Conservation (phyloP, 2,113 vertebrate species). For the Atractosteus spatula region DNA sequence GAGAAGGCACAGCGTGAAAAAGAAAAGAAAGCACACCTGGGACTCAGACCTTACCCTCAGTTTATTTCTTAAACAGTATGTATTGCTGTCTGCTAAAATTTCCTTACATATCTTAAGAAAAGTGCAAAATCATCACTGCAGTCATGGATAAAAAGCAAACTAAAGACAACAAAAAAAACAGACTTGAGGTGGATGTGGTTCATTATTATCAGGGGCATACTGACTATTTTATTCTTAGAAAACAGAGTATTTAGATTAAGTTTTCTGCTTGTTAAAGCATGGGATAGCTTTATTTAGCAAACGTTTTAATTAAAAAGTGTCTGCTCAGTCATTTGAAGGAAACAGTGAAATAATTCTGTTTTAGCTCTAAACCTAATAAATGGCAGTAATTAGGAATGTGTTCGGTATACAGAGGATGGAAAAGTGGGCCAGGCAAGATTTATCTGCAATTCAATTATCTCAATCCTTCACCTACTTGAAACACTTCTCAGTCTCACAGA, state of each 20-base stretch:
- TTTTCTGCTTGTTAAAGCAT: constrained; percentile 13
- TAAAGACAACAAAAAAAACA: too few species aligned
- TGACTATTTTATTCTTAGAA: constrained; percentile 8
- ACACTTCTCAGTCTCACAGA: not conserved
- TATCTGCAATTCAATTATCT: not conserved
- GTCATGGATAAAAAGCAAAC: too few species aligned
- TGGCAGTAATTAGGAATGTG: constrained; percentile 59
- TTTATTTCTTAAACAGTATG: too few species aligned
- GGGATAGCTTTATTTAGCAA: constrained; percentile 36
- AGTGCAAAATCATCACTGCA: too few species aligned
- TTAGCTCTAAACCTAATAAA: constrained; percentile 63
- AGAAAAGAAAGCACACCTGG: too few species aligned
- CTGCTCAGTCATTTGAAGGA: constrained; percentile 26
- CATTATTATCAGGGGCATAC: constrained; percentile 8
- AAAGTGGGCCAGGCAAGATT: constrained; percentile 46
- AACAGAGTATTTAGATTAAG: constrained; percentile 4
- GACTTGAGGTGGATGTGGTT: not conserved
- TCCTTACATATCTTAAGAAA: too few species aligned
- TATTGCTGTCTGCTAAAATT: too few species aligned
- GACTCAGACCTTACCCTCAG: too few species aligned
- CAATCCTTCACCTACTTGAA: not conserved
- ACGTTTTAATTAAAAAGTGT: constrained; percentile 34
- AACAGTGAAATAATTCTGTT: constrained; percentile 28
- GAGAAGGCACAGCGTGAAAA: too few species aligned
- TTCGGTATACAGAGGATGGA: constrained; percentile 35